Evolutionary conservation across 2,113 vertebrate species (phyloP), one percentile per base, ranked within the genome.

Genomic region (Rafetus swinhoei): DNA sequence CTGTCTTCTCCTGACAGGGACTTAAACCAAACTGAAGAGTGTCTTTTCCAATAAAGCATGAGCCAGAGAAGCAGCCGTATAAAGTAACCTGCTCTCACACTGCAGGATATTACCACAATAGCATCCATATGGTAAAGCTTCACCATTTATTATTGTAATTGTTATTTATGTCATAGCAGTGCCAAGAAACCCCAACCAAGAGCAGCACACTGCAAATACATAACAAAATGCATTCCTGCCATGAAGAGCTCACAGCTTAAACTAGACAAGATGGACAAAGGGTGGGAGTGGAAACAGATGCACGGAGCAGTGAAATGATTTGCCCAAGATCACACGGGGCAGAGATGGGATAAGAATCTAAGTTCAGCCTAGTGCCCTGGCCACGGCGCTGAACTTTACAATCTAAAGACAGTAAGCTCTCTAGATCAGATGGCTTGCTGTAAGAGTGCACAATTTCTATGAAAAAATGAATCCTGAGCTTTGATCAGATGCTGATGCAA

Each of bases 91-190:
- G 82, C 90, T 79, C 85, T 81, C 93, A 88, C 1, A 0, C 87
- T 89, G 83, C 81, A 88, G 79, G 88, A 87, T 81, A 92, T 93
- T 90, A 93, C 79, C 85, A 81, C 92, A 97, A 97, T 81, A 93
- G 87, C 65, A 89, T 85, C 90, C 93, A 96, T 94, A 94, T 94
- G 96, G 92, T 87, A 89, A 60, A 89, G n/a, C 45, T 93, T 87
- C 93, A 81, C 85, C 86, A 95, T 95, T 60, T 97, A 82, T 91
- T 89, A 89, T 76, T 93, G 60, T 85, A 90, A 93, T 90, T 88
- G 82, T 79, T 84, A 93, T 93, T 95, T 79, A 59, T 79, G 94
- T 90, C 90, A 87, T 85, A 76, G 83, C 82, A 94, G 74, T 32
- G 39, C 62, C 87, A 89, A 95, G 84, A 72, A 85, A 85, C 55